phyloP scores from a whole-genome alignment of 2,797 vertebrate species.

The Lindbergichthys nudifrons region DNA sequence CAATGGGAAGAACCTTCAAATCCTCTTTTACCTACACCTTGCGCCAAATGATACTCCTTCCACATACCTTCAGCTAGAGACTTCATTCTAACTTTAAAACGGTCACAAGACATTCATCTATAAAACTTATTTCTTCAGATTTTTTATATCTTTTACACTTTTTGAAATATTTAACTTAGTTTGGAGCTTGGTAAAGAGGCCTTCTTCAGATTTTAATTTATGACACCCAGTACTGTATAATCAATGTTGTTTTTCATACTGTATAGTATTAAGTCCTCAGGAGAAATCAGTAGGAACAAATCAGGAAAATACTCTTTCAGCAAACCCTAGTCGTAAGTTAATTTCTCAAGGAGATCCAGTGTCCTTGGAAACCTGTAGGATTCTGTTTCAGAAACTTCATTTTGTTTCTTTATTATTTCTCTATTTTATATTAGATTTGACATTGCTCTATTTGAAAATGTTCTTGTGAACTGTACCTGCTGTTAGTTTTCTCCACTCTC shows the following conservation, averaged over 20 bases:
- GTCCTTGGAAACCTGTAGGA: neutral
- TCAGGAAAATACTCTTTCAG: conserved; percentile 13
- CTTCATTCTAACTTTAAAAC: no score
- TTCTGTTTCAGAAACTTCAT: neutral
- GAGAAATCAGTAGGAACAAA: conserved; percentile 11
- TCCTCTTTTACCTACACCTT: no score
- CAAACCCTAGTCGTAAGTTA: conserved; percentile 3
- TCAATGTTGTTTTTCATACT: neutral
- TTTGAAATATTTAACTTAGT: no score
- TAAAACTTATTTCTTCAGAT: no score
- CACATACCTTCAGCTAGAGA: no score
- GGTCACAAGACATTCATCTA: no score
- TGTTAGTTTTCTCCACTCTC: neutral
- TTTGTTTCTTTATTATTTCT: neutral
- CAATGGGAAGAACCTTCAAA: no score
- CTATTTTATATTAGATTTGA: no score
- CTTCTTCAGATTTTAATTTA: neutral
- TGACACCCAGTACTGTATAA: neutral
- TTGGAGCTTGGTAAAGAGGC: no score
- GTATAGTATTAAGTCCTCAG: neutral
- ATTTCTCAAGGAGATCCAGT: neutral
- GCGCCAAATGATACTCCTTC: no score
- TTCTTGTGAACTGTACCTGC: neutral
- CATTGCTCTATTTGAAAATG: neutral
- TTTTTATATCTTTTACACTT: no score